Base-by-base conservation (phyloP, 2,797 vertebrate genomes). In the Sebastes elongatus region DNA sequence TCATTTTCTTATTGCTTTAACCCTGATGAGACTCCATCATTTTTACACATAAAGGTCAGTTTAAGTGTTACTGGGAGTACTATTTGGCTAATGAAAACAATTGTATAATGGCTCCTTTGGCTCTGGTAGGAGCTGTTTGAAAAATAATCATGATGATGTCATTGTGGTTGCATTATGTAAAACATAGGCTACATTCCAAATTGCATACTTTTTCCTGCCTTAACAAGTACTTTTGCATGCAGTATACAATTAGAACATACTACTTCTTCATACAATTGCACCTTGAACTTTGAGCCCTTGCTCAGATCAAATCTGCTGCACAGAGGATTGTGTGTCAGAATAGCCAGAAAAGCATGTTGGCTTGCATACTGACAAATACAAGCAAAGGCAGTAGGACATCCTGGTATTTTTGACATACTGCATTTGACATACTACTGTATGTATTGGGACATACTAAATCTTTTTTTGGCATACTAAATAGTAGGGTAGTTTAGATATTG, bases 301-400 rank as follows among this genome's bases (percentile, higher is more conserved):
- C 42, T 46, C 42, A 46, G 16, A 46, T 46, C 42, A 46, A 46
- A 46, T 46, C 18, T n/a, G 49, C 20, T 52, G 49, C 13, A n/a
- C 49, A 52, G 49, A 20, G 49, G 49, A n/a, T 52, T 52, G 49
- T 52, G 49, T 1, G 0, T n/a, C 42, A 46, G 42, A 46, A 46
- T 46, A 18, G 16, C 42, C 42, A 46, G 42, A 38, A 46, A 46
- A 46, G 42, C 42, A 46, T 3, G 42, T 16, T 46, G 42, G 16
- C 0, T 46, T 46, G 14, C 42, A 18, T 46, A 46, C 42, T 46
- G 13, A 14, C 13, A 42, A 42, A 42, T 46, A 16, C 14, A 16
- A 46, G 0, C 6, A 0, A 0, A 46, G 14, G 42, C 6, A 16
- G 42, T 16, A 18, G 42, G 16, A 0, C 42, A 46, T 18, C 14